These are phyloP conservation scores for Pogonocichla stellata DNA, from an alignment of 2,113 vertebrate genomes.

Conservation along the genomic window DNA sequence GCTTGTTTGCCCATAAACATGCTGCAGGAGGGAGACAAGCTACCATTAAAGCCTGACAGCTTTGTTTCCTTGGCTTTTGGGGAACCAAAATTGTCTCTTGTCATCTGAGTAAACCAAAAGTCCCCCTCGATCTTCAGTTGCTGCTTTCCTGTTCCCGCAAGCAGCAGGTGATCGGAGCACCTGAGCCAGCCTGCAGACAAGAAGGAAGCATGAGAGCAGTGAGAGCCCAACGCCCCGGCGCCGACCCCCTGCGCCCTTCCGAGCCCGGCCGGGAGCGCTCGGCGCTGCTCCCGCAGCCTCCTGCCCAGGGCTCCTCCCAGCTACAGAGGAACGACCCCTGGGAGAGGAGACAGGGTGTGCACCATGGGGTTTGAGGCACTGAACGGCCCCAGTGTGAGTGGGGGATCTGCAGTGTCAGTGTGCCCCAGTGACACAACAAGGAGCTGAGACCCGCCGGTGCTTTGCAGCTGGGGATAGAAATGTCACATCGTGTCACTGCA, in stretches of 20 bases:
- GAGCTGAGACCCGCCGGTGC: fast-evolving
- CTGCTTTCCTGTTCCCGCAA: constrained; percentile 64
- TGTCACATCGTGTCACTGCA: fast-evolving
- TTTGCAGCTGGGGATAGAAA: background rate
- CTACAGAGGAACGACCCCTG: fast-evolving
- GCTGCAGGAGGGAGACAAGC: constrained; percentile 69
- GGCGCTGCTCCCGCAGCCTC: background rate
- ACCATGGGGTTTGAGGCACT: fast-evolving
- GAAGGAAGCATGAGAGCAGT: constrained; percentile 49
- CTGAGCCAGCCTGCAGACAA: constrained; percentile 69
- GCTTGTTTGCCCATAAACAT: constrained; percentile 69
- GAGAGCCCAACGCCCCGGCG: background rate
- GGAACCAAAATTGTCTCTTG: constrained; percentile 65
- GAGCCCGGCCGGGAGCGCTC: fast-evolving
- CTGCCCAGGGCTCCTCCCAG: fast-evolving
- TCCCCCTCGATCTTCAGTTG: constrained; percentile 63
- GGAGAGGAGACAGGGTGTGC: fast-evolving
- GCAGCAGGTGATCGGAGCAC: constrained; percentile 67
- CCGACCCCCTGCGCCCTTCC: background rate
- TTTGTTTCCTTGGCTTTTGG: constrained; percentile 67
- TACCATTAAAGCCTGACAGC: constrained; percentile 67
- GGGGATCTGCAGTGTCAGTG: fast-evolving
- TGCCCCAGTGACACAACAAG: fast-evolving
- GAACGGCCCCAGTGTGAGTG: fast-evolving
- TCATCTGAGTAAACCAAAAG: constrained; percentile 70